phyloP scores from a whole-genome alignment of 23 tunicate genomes.

The Trididemnum miniatum region DNA sequence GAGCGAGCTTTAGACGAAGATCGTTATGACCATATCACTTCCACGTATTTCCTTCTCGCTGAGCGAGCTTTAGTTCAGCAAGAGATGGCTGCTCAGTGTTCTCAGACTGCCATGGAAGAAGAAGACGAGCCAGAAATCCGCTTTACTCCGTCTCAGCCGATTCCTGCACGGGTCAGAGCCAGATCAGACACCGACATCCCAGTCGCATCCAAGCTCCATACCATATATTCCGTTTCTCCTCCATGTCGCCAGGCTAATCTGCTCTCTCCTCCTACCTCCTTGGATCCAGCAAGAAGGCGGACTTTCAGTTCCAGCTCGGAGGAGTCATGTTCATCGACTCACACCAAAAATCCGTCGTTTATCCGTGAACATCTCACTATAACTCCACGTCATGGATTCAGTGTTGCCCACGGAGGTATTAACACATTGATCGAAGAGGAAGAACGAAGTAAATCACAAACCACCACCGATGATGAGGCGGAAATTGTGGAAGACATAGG shows the following conservation, averaged over 20 bases:
- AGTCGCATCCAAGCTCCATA: neutral
- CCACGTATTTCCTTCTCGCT: constrained; percentile 91
- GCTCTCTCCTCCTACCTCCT: constrained; percentile 12
- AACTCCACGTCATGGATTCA: constrained; percentile 94
- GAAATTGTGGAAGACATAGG: constrained; percentile 47
- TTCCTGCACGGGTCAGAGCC: neutral
- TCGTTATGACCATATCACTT: constrained; percentile 88
- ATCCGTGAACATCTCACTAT: constrained; percentile 97
- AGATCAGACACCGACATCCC: neutral
- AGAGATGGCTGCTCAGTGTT: neutral
- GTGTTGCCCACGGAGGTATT: constrained; percentile 91
- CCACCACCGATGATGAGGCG: constrained; percentile 87
- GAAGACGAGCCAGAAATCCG: neutral
- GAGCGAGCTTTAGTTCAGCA: constrained; percentile 63
- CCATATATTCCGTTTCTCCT: constrained; percentile 43
- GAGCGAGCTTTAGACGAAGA: constrained; percentile 61
- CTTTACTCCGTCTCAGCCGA: constrained; percentile 6
- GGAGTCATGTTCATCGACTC: constrained; percentile 32
- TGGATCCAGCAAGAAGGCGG: constrained; percentile 19
- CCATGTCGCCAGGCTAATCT: constrained; percentile 44
- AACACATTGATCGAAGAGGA: constrained; percentile 94
- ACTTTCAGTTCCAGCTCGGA: constrained; percentile 65
- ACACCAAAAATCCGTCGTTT: constrained; percentile 37
- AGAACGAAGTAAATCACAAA: constrained; percentile 77
- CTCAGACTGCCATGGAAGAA: neutral